Evolutionary conservation across 2,888 invertebrate species (phyloP).

Genomic region (Seira musarum): DNA sequence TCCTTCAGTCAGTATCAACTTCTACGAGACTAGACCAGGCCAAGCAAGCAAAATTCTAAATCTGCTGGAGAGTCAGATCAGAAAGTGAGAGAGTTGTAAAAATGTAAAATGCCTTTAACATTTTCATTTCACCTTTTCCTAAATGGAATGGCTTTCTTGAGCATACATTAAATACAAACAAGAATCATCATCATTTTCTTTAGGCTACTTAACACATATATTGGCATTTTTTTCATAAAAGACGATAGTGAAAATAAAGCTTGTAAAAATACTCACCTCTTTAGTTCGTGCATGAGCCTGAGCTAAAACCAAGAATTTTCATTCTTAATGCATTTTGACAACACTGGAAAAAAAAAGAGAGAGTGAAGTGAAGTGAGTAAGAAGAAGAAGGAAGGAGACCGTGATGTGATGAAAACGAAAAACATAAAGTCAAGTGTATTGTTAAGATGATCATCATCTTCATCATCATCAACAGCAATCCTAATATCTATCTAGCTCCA

Average conservation of each 20-base stretch:
- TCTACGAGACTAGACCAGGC: too few relatives aligned
- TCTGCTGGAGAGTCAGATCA: slow-evolving; percentile 5
- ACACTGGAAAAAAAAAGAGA: slow-evolving; percentile 46
- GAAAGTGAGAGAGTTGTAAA: not conserved
- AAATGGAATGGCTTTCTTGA: too few relatives aligned
- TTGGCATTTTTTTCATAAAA: slow-evolving; percentile 52
- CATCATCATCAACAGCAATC: slow-evolving; percentile 9
- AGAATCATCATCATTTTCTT: slow-evolving; percentile 2
- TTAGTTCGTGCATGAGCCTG: slow-evolving; percentile 36
- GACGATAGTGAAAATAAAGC: slow-evolving; percentile 24
- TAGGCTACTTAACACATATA: slow-evolving; percentile 38
- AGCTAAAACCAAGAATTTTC: slow-evolving; percentile 53
- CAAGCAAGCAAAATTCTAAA: too few relatives aligned
- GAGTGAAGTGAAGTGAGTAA: slow-evolving; percentile 41
- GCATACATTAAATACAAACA: not conserved
- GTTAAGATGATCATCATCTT: slow-evolving; percentile 58
- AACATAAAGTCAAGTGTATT: slow-evolving; percentile 63
- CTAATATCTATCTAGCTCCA: too few relatives aligned
- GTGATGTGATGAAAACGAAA: slow-evolving; percentile 59
- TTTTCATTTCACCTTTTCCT: not conserved
- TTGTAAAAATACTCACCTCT: slow-evolving; percentile 25
- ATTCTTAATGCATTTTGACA: slow-evolving; percentile 63
- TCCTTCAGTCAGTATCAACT: not conserved
- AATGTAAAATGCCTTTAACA: not conserved
- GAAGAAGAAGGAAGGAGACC: slow-evolving; percentile 41